Base-by-base conservation (phyloP, 2,113 vertebrate genomes). In the Oncorhynchus masou region DNA sequence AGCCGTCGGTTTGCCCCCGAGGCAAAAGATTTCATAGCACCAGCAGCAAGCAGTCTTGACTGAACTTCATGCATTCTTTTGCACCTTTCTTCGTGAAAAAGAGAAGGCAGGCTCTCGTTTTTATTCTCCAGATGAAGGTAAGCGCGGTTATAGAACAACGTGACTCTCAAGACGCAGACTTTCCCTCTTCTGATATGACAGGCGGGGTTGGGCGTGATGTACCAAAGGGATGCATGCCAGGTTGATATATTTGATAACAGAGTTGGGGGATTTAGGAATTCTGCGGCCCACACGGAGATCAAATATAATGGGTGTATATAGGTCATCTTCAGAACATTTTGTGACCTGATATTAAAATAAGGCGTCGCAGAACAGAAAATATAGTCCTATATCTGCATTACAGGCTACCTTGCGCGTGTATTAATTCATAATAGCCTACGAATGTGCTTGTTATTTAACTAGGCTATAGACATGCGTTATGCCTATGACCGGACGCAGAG, bases 21-120 rank as follows among this genome's bases (percentile, higher is more conserved):
- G 97, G 97, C 96, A 93, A 92, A 93, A 94, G 95, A 93, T 95
- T 94, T 96, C 91, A 92, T 90, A 87, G 81, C 91, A 92, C 84
- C 51, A 54, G 51, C 51, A 54, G 90, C 39, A 45, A 45, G 39
- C 89, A 89, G 87, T 90, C 85, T 88, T 69, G 20, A 88, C 91
- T 90, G 92, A 95, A 94, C 94, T 95, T 91, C 91, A 88, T 84
- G 88, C 93, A 90, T 94, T 95, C 93, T 92, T 92, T 83, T 81
- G 92, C 94, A 89, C 89, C 88, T 84, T 85, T 86, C 88, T 91
- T 88, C 92, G 90, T 88, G 90, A 91, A 90, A 91, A 93, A 89
- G 81, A 85, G 81, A 87, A 45, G 86, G 87, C 87, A 22, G 20
- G 7, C 59, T n/a, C 59, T 76, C 87, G 70, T 81, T 84, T 86